Conservation (phyloP, 1,140 invertebrate species). For the Drosophila ogumai region DNA sequence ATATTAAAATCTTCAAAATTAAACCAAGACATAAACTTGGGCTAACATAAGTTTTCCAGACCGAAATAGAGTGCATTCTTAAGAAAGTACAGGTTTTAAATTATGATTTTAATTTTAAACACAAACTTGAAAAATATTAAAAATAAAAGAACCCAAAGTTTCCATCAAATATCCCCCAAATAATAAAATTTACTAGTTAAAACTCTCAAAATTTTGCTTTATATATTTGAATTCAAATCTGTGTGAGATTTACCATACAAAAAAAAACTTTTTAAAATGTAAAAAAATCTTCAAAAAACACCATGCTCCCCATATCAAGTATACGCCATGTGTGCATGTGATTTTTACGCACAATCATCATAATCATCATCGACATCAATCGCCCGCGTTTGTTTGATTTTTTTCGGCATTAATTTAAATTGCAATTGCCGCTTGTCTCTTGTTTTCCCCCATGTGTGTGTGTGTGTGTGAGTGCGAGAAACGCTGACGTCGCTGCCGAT, state of each 20-base stretch:
- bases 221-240: background rate
- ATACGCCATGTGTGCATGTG: constrained; percentile 62
- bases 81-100: background rate
- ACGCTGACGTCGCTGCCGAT: constrained; percentile 31
- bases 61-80: background rate
- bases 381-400: constrained; percentile 60
- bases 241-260: background rate
- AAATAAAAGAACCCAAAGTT: background rate
- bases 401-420: constrained; percentile 71
- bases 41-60: no score
- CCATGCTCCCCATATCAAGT: constrained; percentile 45
- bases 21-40: background rate
- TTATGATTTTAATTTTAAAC: background rate
- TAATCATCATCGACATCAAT: constrained; percentile 56
- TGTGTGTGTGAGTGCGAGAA: constrained; percentile 39
- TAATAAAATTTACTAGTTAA: no score
- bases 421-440: constrained; percentile 49
- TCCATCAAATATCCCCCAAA: background rate
- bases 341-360: constrained; percentile 60
- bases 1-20: background rate
- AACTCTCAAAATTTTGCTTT: background rate
- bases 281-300: background rate
- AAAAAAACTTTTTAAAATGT: background rate
- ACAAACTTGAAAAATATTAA: background rate
- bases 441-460: constrained; percentile 18